A percentile compares a stretch with the other conserved stretches of the same genome.
phyloP scores from a whole-genome alignment of 2,888 invertebrate genomes.

The Drosophila demipolita region DNA sequence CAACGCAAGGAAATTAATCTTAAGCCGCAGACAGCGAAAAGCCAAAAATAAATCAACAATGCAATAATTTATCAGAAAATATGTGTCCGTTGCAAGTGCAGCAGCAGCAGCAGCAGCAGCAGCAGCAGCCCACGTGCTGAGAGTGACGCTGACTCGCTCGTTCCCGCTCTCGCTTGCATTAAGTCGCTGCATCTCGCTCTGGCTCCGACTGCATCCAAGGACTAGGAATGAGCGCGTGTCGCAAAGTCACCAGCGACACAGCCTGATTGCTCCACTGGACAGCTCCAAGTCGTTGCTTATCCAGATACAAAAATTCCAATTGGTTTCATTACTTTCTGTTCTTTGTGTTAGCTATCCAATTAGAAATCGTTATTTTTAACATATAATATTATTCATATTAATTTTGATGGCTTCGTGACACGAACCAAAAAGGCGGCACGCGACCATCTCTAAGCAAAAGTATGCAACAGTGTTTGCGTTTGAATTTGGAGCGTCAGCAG shows the following conservation, averaged over 20 bases:
- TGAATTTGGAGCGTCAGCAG: conserved; percentile 78
- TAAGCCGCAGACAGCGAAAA: conserved; percentile 82
- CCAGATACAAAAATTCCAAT: neutral
- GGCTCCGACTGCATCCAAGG: neutral
- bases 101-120: conserved; percentile 19
- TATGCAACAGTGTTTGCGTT: conserved; percentile 80
- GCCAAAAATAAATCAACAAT: conserved; percentile 80
- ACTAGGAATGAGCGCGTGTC: neutral
- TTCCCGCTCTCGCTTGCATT: conserved; percentile 14
- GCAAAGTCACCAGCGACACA: neutral
- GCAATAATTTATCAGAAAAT: conserved; percentile 82
- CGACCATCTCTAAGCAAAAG: conserved; percentile 38
- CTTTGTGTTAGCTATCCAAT: neutral
- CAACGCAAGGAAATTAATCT: conserved; percentile 81
- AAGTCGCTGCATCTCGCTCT: conserved; percentile 7
- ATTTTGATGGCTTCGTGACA: neutral
- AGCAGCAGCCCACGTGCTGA: conserved; percentile 19
- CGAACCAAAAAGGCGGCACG: neutral
- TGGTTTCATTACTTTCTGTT: neutral
- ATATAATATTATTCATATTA: neutral
- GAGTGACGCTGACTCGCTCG: conserved; percentile 10
- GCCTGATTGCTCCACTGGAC: neutral
- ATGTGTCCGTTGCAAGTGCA: conserved; percentile 75
- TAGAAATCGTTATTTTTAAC: neutral
- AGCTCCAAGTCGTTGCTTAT: neutral